These are phyloP conservation scores for Diaphora mendica DNA, from an alignment of 2,888 invertebrate species.

Conservation along the genomic window DNA sequence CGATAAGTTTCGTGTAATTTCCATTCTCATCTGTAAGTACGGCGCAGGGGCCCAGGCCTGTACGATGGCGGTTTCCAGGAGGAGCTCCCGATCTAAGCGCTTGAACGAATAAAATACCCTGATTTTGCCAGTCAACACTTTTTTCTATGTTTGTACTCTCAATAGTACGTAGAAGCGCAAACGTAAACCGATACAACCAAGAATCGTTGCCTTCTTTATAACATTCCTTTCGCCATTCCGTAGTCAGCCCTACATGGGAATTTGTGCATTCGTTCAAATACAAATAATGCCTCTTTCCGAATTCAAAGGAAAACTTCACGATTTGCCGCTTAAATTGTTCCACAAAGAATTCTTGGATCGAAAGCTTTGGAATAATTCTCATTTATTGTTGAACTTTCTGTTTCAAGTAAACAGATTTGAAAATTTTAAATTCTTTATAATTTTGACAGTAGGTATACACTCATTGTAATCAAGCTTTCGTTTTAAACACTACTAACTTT, in stretches of 20 bases:
- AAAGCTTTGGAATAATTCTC: constrained; percentile 41
- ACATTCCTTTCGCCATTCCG: constrained; percentile 55
- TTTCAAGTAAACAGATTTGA: constrained; percentile 24
- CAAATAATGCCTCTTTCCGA: constrained; percentile 48
- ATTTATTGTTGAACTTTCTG: constrained; percentile 35
- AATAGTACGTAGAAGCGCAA: constrained; percentile 11
- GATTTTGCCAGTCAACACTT: neutral
- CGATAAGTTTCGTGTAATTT: no score
- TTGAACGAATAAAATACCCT: no score
- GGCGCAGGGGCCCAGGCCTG: no score
- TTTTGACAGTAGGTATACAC: constrained; percentile 7
- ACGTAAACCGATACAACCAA: constrained; percentile 26
- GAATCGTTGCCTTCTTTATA: constrained; percentile 53
- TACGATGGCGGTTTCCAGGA: no score
- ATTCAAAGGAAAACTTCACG: constrained; percentile 47
- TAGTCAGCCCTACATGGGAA: constrained; percentile 49
- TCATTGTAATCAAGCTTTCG: neutral
- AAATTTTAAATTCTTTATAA: constrained; percentile 22
- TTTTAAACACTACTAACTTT: neutral
- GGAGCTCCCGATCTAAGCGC: no score
- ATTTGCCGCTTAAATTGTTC: constrained; percentile 48
- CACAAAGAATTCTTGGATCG: constrained; percentile 42
- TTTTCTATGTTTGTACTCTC: neutral
- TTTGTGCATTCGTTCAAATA: constrained; percentile 59
- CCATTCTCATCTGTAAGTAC: no score